phyloP scores from a whole-genome alignment of 2,888 invertebrate species.

The Dicycla oo region DNA sequence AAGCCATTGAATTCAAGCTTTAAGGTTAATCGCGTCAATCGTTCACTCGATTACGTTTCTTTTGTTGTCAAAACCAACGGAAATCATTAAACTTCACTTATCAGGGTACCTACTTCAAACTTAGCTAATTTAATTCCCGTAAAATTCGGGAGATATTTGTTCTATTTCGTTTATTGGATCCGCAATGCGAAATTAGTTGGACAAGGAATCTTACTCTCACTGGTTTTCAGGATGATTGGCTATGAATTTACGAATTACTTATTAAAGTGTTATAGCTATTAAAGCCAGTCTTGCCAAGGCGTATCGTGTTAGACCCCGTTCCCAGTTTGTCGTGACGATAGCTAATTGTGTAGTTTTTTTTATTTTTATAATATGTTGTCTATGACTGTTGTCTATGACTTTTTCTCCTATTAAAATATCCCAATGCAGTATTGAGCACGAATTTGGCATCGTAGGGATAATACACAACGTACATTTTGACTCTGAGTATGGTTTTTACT shows the following conservation, averaged over 20 bases:
- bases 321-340: no score
- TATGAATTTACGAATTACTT: constrained; percentile 3
- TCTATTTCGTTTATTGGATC: constrained; percentile 10
- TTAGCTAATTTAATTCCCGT: constrained; percentile 23
- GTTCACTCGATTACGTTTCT: constrained; percentile 40
- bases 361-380: no score
- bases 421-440: no score
- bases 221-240: constrained; percentile 11
- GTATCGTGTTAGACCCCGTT: background rate
- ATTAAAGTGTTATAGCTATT: background rate
- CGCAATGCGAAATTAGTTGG: constrained; percentile 16
- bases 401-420: no score
- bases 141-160: constrained; percentile 9
- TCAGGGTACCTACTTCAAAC: constrained; percentile 29
- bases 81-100: constrained; percentile 37
- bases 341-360: no score
- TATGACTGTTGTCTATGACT: no score
- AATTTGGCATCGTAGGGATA: no score
- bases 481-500: no score
- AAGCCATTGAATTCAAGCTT: constrained; percentile 30
- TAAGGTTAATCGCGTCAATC: constrained; percentile 43
- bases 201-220: background rate
- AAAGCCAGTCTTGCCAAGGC: no score
- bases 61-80: constrained; percentile 60
- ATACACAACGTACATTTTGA: no score